Evolutionary conservation across 2,113 vertebrate species (phyloP).

Genomic region (Ariopsis seemanni): DNA sequence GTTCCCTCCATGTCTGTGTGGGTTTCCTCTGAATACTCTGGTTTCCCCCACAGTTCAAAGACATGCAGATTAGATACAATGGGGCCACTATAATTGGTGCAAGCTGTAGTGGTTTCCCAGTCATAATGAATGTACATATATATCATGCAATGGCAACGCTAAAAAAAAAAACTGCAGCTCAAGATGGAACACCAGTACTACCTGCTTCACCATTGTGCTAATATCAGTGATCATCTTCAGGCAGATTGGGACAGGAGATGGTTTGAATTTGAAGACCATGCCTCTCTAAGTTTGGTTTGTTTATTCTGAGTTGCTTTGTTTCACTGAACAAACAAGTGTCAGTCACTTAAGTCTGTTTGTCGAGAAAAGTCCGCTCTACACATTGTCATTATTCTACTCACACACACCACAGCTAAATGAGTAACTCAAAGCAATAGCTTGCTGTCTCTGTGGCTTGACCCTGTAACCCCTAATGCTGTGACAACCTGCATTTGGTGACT

Average conservation of each 20-base stretch:
- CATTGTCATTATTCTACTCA: not conserved
- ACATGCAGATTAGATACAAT: too few species aligned
- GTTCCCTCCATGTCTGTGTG: too few species aligned
- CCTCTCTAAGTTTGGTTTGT: not conserved
- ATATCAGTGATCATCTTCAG: not conserved
- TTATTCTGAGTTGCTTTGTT: not conserved
- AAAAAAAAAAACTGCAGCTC: not conserved
- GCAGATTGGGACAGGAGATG: not conserved
- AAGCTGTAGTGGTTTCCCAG: too few species aligned
- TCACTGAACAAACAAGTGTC: constrained; percentile 15
- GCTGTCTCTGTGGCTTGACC: constrained; percentile 7
- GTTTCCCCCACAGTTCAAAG: too few species aligned
- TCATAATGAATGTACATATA: too few species aligned
- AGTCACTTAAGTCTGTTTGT: not conserved
- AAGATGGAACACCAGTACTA: not conserved
- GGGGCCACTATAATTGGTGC: too few species aligned
- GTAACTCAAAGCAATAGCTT: not conserved
- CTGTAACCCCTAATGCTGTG: not conserved
- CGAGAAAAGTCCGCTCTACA: not conserved
- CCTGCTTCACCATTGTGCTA: not conserved
- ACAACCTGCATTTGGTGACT: constrained; percentile 36
- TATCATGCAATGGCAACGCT: too few species aligned
- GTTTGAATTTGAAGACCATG: not conserved
- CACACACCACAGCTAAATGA: not conserved
- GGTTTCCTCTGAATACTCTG: too few species aligned